Percentiles rank a stretch among this genome's conserved stretches.
Evolutionary conservation across 2,888 invertebrate species (phyloP).

Genomic region (Endotricha flammealis): DNA sequence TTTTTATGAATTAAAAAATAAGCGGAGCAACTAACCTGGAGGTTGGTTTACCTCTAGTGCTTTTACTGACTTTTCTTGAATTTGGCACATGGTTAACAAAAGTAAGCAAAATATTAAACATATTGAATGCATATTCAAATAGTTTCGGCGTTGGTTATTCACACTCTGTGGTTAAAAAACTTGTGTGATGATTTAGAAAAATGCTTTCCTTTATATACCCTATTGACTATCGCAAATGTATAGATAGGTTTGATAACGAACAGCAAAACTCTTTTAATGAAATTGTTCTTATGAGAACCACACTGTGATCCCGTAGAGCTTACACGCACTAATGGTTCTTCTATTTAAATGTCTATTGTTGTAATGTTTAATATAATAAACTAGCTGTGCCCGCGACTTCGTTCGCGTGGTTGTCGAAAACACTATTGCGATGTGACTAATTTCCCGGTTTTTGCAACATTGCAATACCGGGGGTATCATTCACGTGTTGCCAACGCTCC

Average conservation of each 20-base stretch:
- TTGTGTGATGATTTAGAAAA: slow-evolving; percentile 1
- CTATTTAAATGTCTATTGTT: slow-evolving; percentile 22
- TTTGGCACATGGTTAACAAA: slow-evolving; percentile 33
- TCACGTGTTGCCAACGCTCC: no score
- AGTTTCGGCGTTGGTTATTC: neutral
- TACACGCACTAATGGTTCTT: slow-evolving; percentile 26
- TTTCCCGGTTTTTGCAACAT: no score
- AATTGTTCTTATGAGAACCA: slow-evolving; percentile 12
- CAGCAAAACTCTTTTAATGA: slow-evolving; percentile 18
- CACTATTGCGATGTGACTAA: no score
- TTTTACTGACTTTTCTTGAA: slow-evolving; percentile 39
- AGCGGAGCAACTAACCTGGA: slow-evolving; percentile 53
- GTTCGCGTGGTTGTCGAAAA: no score
- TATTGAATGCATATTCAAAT: slow-evolving; percentile 30
- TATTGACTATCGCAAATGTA: no score
- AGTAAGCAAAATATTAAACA: slow-evolving; percentile 30
- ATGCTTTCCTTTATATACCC: neutral
- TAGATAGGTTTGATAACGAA: no score
- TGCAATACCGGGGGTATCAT: no score
- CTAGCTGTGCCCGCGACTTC: no score
- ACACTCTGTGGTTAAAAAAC: neutral
- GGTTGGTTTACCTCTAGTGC: slow-evolving; percentile 54
- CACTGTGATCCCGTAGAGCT: slow-evolving; percentile 26
- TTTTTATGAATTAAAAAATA: no score
- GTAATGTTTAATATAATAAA: no score